phyloP scores from a whole-genome alignment of 2,797 vertebrate genomes.

The Apogon hyalosoma region DNA sequence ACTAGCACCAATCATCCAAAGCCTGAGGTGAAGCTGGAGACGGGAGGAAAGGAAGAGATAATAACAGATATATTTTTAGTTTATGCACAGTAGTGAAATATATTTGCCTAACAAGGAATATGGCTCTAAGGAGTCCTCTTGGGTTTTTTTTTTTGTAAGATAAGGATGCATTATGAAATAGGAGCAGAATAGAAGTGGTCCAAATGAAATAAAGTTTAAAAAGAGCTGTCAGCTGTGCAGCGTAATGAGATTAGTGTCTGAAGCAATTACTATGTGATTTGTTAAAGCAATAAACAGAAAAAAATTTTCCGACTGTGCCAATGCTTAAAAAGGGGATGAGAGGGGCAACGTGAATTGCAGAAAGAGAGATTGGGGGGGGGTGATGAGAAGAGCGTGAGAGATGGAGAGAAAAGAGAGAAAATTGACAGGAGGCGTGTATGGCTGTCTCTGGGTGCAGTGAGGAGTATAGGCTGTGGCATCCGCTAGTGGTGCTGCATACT shows the following conservation, averaged over 20 bases:
- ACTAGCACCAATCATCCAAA: slow-evolving; percentile 62
- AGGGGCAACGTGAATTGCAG: background rate
- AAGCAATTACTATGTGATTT: slow-evolving; percentile 49
- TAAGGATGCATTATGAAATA: slow-evolving; percentile 30
- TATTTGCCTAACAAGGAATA: slow-evolving; percentile 55
- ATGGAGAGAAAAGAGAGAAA: slow-evolving; percentile 37
- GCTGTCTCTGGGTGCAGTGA: slow-evolving; percentile 69
- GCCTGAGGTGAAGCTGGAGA: slow-evolving; percentile 55
- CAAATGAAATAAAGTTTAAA: slow-evolving; percentile 33
- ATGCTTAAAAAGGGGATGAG: background rate
- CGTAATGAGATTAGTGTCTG: slow-evolving; percentile 63
- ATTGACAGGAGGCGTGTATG: slow-evolving; percentile 67
- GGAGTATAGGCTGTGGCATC: slow-evolving; percentile 74
- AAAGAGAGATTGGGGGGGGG: slow-evolving; percentile 7
- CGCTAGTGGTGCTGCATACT: slow-evolving; percentile 76
- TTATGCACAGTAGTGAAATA: slow-evolving; percentile 51
- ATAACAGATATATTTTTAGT: slow-evolving; percentile 61
- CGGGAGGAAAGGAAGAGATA: slow-evolving; percentile 32
- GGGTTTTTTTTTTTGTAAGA: slow-evolving; percentile 22
- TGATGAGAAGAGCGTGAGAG: slow-evolving; percentile 41
- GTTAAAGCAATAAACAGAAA: slow-evolving; percentile 18
- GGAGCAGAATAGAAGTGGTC: slow-evolving; percentile 32
- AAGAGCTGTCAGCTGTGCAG: slow-evolving; percentile 34
- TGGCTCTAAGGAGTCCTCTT: slow-evolving; percentile 53
- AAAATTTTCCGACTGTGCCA: slow-evolving; percentile 18